phyloP scores from a whole-genome alignment of 2,797 vertebrate genomes.

The Streptopelia turtur region DNA sequence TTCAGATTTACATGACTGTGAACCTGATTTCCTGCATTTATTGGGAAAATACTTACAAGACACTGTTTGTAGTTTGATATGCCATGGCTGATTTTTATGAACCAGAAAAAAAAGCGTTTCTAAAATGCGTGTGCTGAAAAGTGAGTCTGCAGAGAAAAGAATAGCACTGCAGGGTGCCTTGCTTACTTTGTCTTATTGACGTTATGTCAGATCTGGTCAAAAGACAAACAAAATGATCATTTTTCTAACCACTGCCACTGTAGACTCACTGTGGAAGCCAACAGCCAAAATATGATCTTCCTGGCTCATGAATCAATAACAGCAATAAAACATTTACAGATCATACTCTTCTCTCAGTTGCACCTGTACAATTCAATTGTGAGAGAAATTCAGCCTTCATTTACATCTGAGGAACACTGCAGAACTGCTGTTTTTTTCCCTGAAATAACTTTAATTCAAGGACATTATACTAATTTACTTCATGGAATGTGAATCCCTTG shows the following conservation, averaged over 20 bases:
- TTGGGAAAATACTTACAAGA: not conserved
- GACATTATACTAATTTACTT: not conserved
- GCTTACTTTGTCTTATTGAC: conserved; percentile 24
- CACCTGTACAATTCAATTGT: not conserved
- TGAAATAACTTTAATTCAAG: not conserved
- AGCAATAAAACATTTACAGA: not conserved
- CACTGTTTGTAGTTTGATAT: not conserved
- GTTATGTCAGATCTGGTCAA: conserved; percentile 29
- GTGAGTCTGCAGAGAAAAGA: not conserved
- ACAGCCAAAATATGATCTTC: conserved; percentile 15
- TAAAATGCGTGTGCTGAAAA: not conserved
- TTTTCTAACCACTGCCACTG: conserved; percentile 17
- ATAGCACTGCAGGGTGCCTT: not conserved
- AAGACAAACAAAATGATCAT: conserved; percentile 26
- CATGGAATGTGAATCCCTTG: not conserved
- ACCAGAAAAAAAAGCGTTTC: not conserved
- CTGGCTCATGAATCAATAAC: conserved; percentile 28
- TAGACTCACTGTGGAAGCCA: not conserved
- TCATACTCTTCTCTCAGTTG: not conserved
- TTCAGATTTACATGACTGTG: not conserved
- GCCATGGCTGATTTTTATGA: not conserved
- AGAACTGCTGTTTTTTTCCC: not conserved
- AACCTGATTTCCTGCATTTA: not conserved
- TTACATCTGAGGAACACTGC: not conserved
- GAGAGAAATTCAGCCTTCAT: not conserved